Percentiles rank a stretch among this genome's conserved stretches.
Evolutionary conservation across 2,888 invertebrate species (phyloP).

Genomic region (Agrotis puta): DNA sequence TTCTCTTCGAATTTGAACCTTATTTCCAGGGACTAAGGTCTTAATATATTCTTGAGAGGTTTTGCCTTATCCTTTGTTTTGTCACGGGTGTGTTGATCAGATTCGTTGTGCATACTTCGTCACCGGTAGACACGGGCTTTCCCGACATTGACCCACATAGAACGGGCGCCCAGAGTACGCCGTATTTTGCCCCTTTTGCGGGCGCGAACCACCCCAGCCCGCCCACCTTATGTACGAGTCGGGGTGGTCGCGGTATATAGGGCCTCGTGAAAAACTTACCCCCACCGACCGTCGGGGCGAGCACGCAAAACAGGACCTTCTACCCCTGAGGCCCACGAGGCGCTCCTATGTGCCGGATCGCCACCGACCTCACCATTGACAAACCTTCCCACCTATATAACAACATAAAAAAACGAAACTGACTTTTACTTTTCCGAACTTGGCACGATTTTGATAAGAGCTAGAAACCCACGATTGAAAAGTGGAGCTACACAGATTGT

Average conservation of each 20-base stretch:
- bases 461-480: slow-evolving; percentile 31
- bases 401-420: slow-evolving; percentile 55
- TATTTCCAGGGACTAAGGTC: slow-evolving; percentile 74
- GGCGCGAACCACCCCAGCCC: slow-evolving; percentile 90
- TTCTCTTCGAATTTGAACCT: slow-evolving; percentile 72
- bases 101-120: slow-evolving; percentile 91
- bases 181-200: slow-evolving; percentile 92
- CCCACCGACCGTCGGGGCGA: slow-evolving; percentile 87
- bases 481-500: slow-evolving; percentile 44
- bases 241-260: slow-evolving; percentile 91
- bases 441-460: slow-evolving; percentile 44
- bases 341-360: slow-evolving; percentile 84
- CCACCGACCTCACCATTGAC: slow-evolving; percentile 70
- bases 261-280: slow-evolving; percentile 91
- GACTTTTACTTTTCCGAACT: slow-evolving; percentile 54
- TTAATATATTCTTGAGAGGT: slow-evolving; percentile 69
- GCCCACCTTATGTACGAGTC: slow-evolving; percentile 90
- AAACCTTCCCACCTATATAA: slow-evolving; percentile 59
- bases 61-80: slow-evolving; percentile 84
- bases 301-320: slow-evolving; percentile 90
- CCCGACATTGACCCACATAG: slow-evolving; percentile 92
- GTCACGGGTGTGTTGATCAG: slow-evolving; percentile 89
- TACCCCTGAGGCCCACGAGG: slow-evolving; percentile 85
- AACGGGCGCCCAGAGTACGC: slow-evolving; percentile 91
- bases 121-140: slow-evolving; percentile 91